Evolutionary conservation across 2,113 vertebrate species (phyloP), one percentile per base, ranked within the genome.

Genomic region (Phalacrocorax pelagicus): DNA sequence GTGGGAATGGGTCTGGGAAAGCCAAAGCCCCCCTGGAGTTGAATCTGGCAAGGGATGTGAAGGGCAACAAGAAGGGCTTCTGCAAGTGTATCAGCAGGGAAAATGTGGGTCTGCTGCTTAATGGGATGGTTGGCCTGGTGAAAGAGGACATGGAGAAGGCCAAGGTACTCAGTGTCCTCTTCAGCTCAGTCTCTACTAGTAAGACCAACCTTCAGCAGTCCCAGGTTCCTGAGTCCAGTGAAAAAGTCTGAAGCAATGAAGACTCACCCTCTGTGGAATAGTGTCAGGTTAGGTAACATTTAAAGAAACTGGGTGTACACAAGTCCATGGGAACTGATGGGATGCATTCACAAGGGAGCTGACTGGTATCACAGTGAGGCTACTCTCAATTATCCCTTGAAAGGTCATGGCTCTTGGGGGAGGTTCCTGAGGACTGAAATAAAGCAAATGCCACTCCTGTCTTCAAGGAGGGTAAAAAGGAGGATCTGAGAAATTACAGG

Each of bases 131-230:
- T 24, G 46, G 12, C 36, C 82, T 2, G 1, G 16, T 55, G 44
- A 46, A 44, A 80, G 24, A 57, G 42, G 40, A n/a, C 65, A 58
- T 11, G 30, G 15, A 49, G 38, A 21, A 72, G 36, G 30, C 12
- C 49, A 42, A 32, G 29, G 38, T 12, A 12, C 26, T 61, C 18
- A 4, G 27, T 40, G n/a, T 67, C 29, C 38, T 34, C 47, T 34
- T 58, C 0, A 3, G 16, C 36, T 82, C 6, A 0, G 15, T 73
- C 40, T 57, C 55, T 52, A 19, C 55, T 80, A 38, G 12, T n/a
- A 42, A 67, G 9, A 38, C 27, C 63, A 89, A 2, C 22, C n/a
- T 80, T 36, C 52, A 81, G 57, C 27, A 67, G 3, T 13, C 12
- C 23, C 67, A 26, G 67, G 12, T 23, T 66, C 57, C 4, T n/a